Base-by-base conservation (phyloP, 1,140 invertebrate genomes). In the Dinothrombium tinctorium region DNA sequence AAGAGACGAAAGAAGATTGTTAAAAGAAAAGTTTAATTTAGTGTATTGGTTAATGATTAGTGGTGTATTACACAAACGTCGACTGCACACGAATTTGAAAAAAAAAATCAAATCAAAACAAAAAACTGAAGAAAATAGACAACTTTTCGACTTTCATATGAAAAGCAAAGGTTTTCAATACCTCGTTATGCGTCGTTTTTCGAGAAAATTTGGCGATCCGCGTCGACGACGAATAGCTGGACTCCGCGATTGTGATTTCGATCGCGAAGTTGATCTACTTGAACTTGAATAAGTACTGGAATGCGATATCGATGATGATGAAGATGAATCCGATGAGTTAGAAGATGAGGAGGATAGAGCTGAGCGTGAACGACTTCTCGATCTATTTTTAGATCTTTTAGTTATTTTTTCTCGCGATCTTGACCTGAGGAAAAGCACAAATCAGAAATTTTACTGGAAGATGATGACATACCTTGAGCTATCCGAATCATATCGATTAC, bases 151-250 rank as follows among this genome's bases (percentile, higher is more conserved):
- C n/a, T n/a, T n/a, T n/a, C n/a, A n/a, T n/a, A n/a, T n/a, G n/a
- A n/a, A n/a, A n/a, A n/a, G n/a, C n/a, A n/a, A n/a, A n/a, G n/a
- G n/a, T n/a, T n/a, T n/a, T n/a, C 4, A 33, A 39, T 68, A 89
- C 81, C 81, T 87, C 37, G 83, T 87, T 48, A 89, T 87, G 45
- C 82, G 66, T 37, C 83, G 65, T 52, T 79, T 67, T 54, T 87
- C 81, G 25, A 86, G 61, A 59, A 86, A 86, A 55, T 79, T 83
- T 2, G 83, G 83, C 32, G 81, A 87, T 22, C 82, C 81, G 48
- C 75, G 69, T 46, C 82, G 68, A 33, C 81, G 63, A 20, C 81
- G 77, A 59, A 86, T 86, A 20, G 81, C 86, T 7, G 59, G 59
- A 44, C 59, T 61, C 6, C 60, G 48, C 8, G 53, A 42, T 33